Base-by-base conservation (phyloP, 2,888 invertebrate genomes). In the Nephrotoma appendiculata region DNA sequence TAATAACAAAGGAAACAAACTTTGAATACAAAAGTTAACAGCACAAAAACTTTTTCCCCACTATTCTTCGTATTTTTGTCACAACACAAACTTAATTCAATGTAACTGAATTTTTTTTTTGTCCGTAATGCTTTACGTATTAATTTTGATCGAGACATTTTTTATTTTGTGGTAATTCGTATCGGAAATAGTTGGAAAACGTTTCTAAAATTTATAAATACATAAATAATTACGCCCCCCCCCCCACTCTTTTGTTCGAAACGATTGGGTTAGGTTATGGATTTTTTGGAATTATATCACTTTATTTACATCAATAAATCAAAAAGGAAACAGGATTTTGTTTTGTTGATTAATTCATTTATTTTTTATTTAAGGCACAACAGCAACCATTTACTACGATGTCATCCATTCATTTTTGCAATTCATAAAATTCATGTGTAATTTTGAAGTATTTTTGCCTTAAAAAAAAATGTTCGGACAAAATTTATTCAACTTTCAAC, bases 401-500 rank as follows among this genome's bases (percentile, higher is more conserved):
- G 71, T 71, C 71, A 71, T 71, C 71, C 71, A 71, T 31, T 19
- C 31, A 71, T 71, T 31, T 71, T 71, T 71, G 71, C 31, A 71
- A 71, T 31, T 31, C 71, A 12, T 71, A 31, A 71, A 71, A 19
- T 71, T 71, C 31, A 31, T 71, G 71, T 71, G 52, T 7, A 57
- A 57, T 57, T 57, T 57, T 48, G 6, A 31, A 71, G 31, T 71
- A 71, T 9, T 44, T 31, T 71, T 71, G 1, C 31, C 7, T 31
- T 11, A 6, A 31, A 11, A 71, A 71, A 12, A 45, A 45, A 86
- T 86, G 86, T 86, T 86, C 41, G 86, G 45, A 86, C 86, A 87
- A 42, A 87, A 85, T 83, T 84, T 87, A 15, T 87, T 57, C 83
- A 87, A 87, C 57, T 87, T 87, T 86, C 87, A 87, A 85, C 86